phyloP scores from a whole-genome alignment of 1,140 invertebrate genomes.

The Drosophila arizonae region DNA sequence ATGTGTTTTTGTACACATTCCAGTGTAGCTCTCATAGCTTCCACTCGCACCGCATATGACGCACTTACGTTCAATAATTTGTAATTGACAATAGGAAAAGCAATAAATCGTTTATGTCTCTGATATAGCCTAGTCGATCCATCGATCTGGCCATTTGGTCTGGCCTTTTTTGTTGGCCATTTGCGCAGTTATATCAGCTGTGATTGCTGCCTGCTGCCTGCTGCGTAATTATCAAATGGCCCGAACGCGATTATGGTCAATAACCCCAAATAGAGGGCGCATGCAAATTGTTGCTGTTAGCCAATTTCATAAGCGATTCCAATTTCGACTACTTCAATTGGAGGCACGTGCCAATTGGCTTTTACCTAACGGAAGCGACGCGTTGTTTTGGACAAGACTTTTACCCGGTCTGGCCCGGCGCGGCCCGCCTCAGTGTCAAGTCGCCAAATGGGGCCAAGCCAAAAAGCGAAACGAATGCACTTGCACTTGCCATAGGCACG shows the following conservation, averaged over 20 bases:
- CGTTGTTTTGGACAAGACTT: constrained; percentile 31
- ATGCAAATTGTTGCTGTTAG: constrained; percentile 38
- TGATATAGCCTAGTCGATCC: background rate
- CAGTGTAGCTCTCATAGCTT: too few species aligned
- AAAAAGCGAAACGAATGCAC: constrained; percentile 23
- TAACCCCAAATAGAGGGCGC: constrained; percentile 68
- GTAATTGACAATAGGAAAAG: background rate
- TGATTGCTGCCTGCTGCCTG: constrained; percentile 6
- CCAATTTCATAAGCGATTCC: constrained; percentile 49
- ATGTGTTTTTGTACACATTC: background rate
- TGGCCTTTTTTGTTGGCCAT: constrained; percentile 13
- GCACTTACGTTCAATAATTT: background rate
- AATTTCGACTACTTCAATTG: constrained; percentile 48
- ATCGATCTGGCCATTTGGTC: too few species aligned
- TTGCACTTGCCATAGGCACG: background rate
- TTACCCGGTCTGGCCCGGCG: constrained; percentile 16
- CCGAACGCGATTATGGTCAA: constrained; percentile 69
- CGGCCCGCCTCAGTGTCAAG: constrained; percentile 42
- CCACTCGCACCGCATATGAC: background rate
- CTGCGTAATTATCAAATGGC: constrained; percentile 33
- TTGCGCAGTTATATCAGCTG: constrained; percentile 30
- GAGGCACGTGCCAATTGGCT: constrained; percentile 26
- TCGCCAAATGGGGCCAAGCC: constrained; percentile 29
- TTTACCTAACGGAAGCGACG: constrained; percentile 67
- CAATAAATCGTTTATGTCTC: constrained; percentile 4